Evolutionary conservation across 2,113 vertebrate species (phyloP), one percentile per base, ranked within the genome.

Genomic region (Amphiprion ocellaris): DNA sequence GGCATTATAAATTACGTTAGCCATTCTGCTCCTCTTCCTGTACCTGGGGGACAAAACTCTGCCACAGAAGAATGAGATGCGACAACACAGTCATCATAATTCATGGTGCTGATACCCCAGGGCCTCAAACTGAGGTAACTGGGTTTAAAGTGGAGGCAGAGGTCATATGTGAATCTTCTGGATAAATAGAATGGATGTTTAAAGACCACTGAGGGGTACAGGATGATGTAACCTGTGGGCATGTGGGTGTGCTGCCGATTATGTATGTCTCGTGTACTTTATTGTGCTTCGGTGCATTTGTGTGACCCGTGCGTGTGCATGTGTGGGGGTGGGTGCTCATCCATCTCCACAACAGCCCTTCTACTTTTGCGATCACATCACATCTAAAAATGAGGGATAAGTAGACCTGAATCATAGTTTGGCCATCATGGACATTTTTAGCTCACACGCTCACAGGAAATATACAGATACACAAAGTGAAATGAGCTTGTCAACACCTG

Each of bases 1-100:
- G 64, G 82, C 58, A 60, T 79, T 59, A 28, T 65, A 74, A 74
- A 90, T 84, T 0, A 37, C 49, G 19, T 91, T 90, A 88, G 74
- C 66, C 59, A 73, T 76, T 79, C 69, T 77, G 65, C 61, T 80
- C 66, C 66, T 39, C 56, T 77, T 84, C 17, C 69, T 52, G 70
- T 70, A 82, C 77, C 72, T 77, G 60, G 70, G 82, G 71, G 78
- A 84, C 60, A 66, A 82, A 70, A 83, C 41, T 55, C 59, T 2
- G 63, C 63, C 16, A 71, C 49, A 37, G 46, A 10, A 60, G 56
- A 83, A 90, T 80, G 10, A 4, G 49, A 82, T 82, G 84, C 89
- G 85, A 87, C 82, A 80, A 83, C 53, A 63, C 33, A 14, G 33
- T 53, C 44, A 63, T 68, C 33, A 8, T 76, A 80, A 85, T 83